These are phyloP conservation scores for Rhinoderma darwinii DNA, from an alignment of 2,113 vertebrate species.

Conservation along the genomic window DNA sequence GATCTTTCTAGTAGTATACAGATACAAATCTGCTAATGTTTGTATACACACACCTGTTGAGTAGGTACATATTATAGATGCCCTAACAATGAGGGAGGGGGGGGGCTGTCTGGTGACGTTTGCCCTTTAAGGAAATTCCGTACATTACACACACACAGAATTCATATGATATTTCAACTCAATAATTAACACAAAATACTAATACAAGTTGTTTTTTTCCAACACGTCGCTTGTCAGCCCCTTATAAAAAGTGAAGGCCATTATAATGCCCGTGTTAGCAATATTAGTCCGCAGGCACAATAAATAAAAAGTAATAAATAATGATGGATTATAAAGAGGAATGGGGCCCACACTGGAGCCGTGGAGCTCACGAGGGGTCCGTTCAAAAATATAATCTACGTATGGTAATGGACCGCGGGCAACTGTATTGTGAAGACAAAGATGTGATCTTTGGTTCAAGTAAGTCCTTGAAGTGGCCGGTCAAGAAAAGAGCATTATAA, in stretches of 20 bases:
- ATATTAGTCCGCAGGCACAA: slow-evolving; percentile 10
- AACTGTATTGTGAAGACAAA: not conserved
- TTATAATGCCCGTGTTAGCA: not conserved
- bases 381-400: not conserved
- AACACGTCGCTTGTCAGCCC: not conserved
- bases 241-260: no score
- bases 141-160: not conserved
- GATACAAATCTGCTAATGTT: no score
- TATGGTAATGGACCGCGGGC: not conserved
- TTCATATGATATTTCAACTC: not conserved
- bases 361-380: not conserved
- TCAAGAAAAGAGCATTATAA: not conserved
- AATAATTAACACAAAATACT: not conserved
- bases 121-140: not conserved
- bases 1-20: no score
- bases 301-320: slow-evolving; percentile 31
- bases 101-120: no score
- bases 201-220: not conserved
- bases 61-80: no score
- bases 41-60: no score
- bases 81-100: no score
- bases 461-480: not conserved
- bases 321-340: not conserved
- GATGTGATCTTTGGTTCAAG: not conserved
- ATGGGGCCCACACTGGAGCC: not conserved